phyloP scores from a whole-genome alignment of 2,797 vertebrate species.

The Melanogrammus aeglefinus region DNA sequence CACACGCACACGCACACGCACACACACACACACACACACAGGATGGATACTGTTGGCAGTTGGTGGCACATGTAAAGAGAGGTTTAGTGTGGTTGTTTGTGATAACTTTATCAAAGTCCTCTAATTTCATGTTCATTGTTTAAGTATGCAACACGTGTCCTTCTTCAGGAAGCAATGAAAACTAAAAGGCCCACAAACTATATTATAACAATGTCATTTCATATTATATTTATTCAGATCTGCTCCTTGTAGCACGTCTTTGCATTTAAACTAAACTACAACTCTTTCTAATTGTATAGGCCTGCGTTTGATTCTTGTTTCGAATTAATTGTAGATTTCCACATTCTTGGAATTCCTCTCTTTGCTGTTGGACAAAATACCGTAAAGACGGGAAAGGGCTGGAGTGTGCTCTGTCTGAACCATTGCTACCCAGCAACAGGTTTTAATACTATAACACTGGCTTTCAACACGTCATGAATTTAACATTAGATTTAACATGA shows the following conservation, averaged over 20 bases:
- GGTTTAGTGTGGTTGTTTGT: slow-evolving; percentile 44
- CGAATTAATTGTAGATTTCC: slow-evolving; percentile 71
- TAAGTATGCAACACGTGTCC: neutral
- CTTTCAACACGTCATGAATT: neutral
- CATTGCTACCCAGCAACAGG: slow-evolving; percentile 9
- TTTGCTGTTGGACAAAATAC: slow-evolving; percentile 63
- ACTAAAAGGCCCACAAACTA: neutral
- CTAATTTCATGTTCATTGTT: neutral
- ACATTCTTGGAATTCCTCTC: slow-evolving; percentile 85
- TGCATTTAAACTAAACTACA: slow-evolving; percentile 20
- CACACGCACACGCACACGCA: slow-evolving; percentile 57
- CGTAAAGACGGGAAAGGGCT: slow-evolving; percentile 58
- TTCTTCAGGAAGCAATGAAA: neutral
- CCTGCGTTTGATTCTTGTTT: slow-evolving; percentile 1
- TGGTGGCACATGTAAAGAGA: slow-evolving; percentile 63
- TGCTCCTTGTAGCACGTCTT: neutral
- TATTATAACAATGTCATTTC: neutral
- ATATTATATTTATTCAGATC: neutral
- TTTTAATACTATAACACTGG: neutral
- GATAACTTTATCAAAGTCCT: slow-evolving; percentile 37
- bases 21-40: slow-evolving; percentile 85
- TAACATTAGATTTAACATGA: neutral
- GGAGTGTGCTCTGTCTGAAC: slow-evolving; percentile 5
- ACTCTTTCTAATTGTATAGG: slow-evolving; percentile 60
- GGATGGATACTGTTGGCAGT: slow-evolving; percentile 88